Evolutionary conservation across 2,888 invertebrate species (phyloP), one percentile per base, ranked within the genome.

Genomic region (Euproctis similis): DNA sequence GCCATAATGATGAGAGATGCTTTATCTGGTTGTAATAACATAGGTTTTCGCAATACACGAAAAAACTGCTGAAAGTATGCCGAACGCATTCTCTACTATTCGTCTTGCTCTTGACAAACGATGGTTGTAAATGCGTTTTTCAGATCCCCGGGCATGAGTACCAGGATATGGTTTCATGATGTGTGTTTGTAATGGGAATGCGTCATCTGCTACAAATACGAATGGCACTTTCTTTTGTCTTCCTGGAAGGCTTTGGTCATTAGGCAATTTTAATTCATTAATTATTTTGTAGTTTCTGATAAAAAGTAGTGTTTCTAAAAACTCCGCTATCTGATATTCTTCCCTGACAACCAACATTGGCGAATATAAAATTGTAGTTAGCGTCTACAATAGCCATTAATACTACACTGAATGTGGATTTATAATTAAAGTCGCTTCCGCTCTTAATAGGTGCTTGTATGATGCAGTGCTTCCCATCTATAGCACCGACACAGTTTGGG

Each of bases 381-480:
- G 36, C 42, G 34, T 46, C 42, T 18, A 40, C 42, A 31, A 44
- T 26, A 12, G 40, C 43, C 10, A 47, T 29, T 8, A 47, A 11
- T 12, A 50, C 42, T 17, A 50, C 42, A 26, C 47, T 50, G 26
- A 31, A 39, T 32, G 27, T 29, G 11, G 30, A 13, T 41, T 60
- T 61, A 30, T 59, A 61, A 31, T 60, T 61, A 41, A 37, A 59
- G 16, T 46, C 34, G 4, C 43, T 32, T 14, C 50, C 55, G 11
- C 46, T 46, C 28, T 44, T 35, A 8, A 34, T 24, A 21, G 47
- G 50, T 27, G 46, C 39, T 26, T 47, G 37, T 10, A 53, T 26
- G 4, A 31, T 22, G 19, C 49, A 32, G 24, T 53, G 53, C 35
- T 49, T 53, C 13, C 44, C 42, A 20, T 53, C 51, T 25, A 54